Base-by-base conservation (phyloP, 1,140 invertebrate genomes). In the Drosophila chauvacae region DNA sequence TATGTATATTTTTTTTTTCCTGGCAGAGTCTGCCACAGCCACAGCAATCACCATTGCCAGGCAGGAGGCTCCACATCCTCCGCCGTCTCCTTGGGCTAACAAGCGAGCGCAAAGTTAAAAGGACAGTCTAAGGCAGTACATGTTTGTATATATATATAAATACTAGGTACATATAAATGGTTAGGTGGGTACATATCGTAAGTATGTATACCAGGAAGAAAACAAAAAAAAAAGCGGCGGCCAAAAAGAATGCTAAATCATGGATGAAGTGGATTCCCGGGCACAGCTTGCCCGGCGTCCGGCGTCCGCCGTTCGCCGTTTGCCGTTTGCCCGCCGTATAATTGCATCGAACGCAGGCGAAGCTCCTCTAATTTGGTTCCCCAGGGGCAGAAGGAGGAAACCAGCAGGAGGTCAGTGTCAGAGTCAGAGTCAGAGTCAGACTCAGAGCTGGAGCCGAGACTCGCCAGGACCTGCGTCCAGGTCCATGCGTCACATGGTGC, bases 211-310 rank as follows among this genome's bases (percentile, higher is more conserved):
- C 13, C 47, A 45, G 57, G 23, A 33, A 33, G 20, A 20, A 20
- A 20, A 20, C 20, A 20, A 1, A 30, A 30, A 30, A 30, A 30
- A 18, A n/a, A 10, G 16, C 26, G 26, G 53, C 77, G 51, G 58
- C 69, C 69, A 80, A 82, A 74, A 82, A 80, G 69, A 85, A 90
- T 85, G 80, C 73, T 81, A 88, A 84, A 81, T 88, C 84, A 83
- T 83, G 80, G 77, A 71, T 78, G 79, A 71, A 86, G 78, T 71
- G 71, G 57, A 72, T 63, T 61, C 65, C 59, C 58, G 74, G 62
- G 58, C 56, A 53, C 62, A 77, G 81, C 66, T 66, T 81, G 50
- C 37, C 23, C 11, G 11, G 2, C 10, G 41, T 18, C 18, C 18
- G 42, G 0, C 18, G 41, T 42, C 4, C 18, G 42, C 4, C 13